Evolutionary conservation across 2,888 invertebrate species (phyloP).

Genomic region (Julus scandinavius): DNA sequence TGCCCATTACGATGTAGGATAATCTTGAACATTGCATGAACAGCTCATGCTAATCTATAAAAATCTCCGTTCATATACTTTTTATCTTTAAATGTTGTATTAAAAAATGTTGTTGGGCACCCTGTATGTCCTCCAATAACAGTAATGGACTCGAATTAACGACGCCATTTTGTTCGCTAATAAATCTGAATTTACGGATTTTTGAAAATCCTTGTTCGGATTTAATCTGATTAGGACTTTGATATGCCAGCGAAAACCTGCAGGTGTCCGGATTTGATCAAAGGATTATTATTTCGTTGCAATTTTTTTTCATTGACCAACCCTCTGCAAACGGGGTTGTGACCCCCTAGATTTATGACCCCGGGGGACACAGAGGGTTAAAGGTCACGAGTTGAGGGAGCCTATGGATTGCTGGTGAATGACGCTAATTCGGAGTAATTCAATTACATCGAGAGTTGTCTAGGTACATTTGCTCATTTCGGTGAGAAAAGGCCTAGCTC

Average conservation of each 20-base stretch:
- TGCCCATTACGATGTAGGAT: too few species aligned
- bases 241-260: not conserved
- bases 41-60: too few species aligned
- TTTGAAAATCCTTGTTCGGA: not conserved
- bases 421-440: not conserved
- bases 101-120: not conserved
- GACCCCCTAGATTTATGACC: slow-evolving; percentile 12
- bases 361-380: not conserved
- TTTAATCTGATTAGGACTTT: not conserved
- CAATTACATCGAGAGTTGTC: not conserved
- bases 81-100: not conserved
- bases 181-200: slow-evolving; percentile 8
- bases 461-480: not conserved
- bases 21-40: too few species aligned
- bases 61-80: too few species aligned
- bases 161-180: slow-evolving; percentile 10
- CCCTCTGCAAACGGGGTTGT: not conserved
- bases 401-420: not conserved
- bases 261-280: slow-evolving; percentile 21
- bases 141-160: not conserved
- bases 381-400: not conserved
- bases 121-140: not conserved
- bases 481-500: not conserved
- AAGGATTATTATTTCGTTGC: slow-evolving; percentile 8
- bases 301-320: not conserved